These are phyloP conservation scores for Clivina fossor DNA, from an alignment of 2,888 invertebrate genomes.

Conservation along the genomic window DNA sequence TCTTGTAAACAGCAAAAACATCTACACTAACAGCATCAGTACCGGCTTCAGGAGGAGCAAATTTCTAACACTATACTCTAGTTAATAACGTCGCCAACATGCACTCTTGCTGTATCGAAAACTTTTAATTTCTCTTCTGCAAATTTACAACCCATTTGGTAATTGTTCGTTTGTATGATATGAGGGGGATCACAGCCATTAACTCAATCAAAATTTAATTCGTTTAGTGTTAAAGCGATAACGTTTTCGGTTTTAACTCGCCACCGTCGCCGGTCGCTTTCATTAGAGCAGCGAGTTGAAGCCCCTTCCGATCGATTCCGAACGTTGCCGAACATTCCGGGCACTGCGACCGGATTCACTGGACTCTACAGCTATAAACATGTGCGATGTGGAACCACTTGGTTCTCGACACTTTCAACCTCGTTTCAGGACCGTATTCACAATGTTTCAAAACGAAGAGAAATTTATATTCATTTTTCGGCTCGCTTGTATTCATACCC, in stretches of 20 bases:
- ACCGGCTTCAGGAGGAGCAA: background rate
- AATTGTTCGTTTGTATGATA: constrained; percentile 32
- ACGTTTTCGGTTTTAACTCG: constrained; percentile 30
- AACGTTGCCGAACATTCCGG: constrained; percentile 9
- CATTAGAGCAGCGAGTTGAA: too few relatives aligned
- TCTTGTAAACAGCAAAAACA: too few relatives aligned
- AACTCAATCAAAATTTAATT: constrained; percentile 35
- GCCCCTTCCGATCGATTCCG: constrained; percentile 13
- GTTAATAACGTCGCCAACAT: constrained; percentile 27
- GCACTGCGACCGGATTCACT: background rate
- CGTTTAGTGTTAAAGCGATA: constrained; percentile 34
- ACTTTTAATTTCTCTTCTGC: constrained; percentile 33
- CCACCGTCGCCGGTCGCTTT: too few relatives aligned
- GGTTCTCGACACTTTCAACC: background rate
- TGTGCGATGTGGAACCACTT: too few relatives aligned
- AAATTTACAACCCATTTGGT: constrained; percentile 34
- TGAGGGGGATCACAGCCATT: constrained; percentile 31
- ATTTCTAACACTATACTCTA: constrained; percentile 17
- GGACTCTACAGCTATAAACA: constrained; percentile 4
- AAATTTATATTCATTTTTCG: background rate
- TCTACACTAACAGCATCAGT: too few relatives aligned
- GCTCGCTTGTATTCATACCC: background rate
- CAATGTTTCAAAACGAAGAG: background rate
- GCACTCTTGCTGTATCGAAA: constrained; percentile 24
- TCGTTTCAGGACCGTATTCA: background rate